These are phyloP conservation scores for Automeris io DNA, from an alignment of 2,888 invertebrate genomes.

Conservation along the genomic window DNA sequence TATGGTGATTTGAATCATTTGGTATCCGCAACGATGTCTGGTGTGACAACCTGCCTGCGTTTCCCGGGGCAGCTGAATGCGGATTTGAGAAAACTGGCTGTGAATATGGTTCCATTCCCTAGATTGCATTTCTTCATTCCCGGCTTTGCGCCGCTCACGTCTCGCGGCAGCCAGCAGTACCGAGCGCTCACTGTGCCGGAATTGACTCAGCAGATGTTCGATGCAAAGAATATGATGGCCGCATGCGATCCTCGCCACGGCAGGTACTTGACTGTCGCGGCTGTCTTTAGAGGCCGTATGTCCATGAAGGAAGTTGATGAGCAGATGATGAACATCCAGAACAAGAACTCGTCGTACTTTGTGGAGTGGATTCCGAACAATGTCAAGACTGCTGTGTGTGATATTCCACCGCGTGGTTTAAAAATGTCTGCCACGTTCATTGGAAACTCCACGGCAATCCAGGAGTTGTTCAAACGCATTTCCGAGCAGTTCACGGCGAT, in stretches of 20 bases:
- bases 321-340: slow-evolving; percentile 87
- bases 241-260: slow-evolving; percentile 95
- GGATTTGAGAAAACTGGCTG: slow-evolving; percentile 90
- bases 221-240: slow-evolving; percentile 98
- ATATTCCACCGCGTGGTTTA: slow-evolving; percentile 85
- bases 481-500: slow-evolving; percentile 87
- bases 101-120: slow-evolving; percentile 97
- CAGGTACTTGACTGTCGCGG: slow-evolving; percentile 92
- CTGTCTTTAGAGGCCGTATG: slow-evolving; percentile 93
- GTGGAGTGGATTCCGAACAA: slow-evolving; percentile 89
- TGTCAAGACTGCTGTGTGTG: slow-evolving; percentile 85
- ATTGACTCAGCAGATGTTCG: slow-evolving; percentile 93
- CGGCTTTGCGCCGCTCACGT: slow-evolving; percentile 89
- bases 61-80: slow-evolving; percentile 96
- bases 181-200: slow-evolving; percentile 93
- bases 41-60: slow-evolving; percentile 85
- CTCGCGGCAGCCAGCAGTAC: slow-evolving; percentile 92
- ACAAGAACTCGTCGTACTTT: slow-evolving; percentile 82
- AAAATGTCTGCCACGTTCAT: slow-evolving; percentile 90
- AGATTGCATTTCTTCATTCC: slow-evolving; percentile 94
- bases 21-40: slow-evolving; percentile 84
- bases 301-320: slow-evolving; percentile 94
- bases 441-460: slow-evolving; percentile 86
- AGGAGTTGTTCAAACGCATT: slow-evolving; percentile 85
- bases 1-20: slow-evolving; percentile 89